phyloP scores from a whole-genome alignment of 2,888 invertebrate species.

The Steinernema carpocapsae region DNA sequence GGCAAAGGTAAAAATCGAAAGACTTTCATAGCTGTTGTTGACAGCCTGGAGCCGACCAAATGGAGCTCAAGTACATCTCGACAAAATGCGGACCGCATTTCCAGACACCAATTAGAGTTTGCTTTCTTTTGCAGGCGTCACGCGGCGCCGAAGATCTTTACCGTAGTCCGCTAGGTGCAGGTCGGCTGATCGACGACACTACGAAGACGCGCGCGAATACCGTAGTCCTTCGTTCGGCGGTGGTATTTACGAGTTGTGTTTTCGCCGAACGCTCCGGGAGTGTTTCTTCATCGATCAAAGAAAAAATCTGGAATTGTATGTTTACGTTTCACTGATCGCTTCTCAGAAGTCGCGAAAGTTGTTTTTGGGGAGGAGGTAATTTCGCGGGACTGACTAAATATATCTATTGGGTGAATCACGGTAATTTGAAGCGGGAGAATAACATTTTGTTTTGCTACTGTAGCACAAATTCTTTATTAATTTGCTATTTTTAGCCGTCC shows the following conservation, averaged over 20 bases:
- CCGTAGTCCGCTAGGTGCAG: too few species aligned
- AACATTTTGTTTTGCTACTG: background rate
- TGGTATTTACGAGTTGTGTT: background rate
- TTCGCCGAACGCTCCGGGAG: background rate
- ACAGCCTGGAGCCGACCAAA: background rate
- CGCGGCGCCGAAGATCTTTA: too few species aligned
- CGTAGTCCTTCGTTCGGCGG: background rate
- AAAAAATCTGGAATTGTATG: constrained; percentile 15
- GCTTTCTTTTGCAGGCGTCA: background rate
- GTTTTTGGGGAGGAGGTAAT: background rate
- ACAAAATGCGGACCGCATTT: background rate
- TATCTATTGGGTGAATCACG: background rate
- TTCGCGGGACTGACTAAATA: background rate
- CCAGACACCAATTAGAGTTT: background rate
- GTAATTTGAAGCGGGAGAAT: background rate
- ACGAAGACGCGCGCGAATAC: background rate
- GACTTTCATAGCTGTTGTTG: background rate
- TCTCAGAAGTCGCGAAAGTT: background rate
- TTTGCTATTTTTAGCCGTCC: constrained; percentile 53
- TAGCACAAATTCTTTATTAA: too few species aligned
- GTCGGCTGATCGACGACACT: background rate
- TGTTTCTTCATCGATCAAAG: background rate
- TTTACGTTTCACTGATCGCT: constrained; percentile 1
- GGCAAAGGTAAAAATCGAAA: constrained; percentile 13
- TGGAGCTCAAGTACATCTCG: background rate